These are phyloP conservation scores for human (Homo sapiens) DNA, from an alignment of 2,113 vertebrate species.

Conservation along the genomic window GRCh38 chr3:62885501-62886000, in stretches of 20 bases:
- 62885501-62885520: background rate
- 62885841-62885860: background rate
- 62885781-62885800: background rate
- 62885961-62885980: background rate
- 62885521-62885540: conserved; percentile 1
- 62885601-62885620: conserved; percentile 19
- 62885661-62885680: background rate
- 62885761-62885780: background rate
- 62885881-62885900: background rate
- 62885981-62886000: background rate
- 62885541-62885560: background rate
- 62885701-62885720: background rate
- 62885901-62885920: background rate
- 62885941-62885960: background rate
- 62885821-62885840: background rate
- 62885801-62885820: background rate
- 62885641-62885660: background rate
- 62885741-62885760: background rate
- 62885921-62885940: background rate
- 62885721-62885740: background rate
- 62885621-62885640: background rate
- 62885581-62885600: background rate
- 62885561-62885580: background rate
- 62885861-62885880: background rate
- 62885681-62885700: background rate